Evolutionary conservation across 2,888 invertebrate species (phyloP).

Genomic region (Opisthograptis luteolata): DNA sequence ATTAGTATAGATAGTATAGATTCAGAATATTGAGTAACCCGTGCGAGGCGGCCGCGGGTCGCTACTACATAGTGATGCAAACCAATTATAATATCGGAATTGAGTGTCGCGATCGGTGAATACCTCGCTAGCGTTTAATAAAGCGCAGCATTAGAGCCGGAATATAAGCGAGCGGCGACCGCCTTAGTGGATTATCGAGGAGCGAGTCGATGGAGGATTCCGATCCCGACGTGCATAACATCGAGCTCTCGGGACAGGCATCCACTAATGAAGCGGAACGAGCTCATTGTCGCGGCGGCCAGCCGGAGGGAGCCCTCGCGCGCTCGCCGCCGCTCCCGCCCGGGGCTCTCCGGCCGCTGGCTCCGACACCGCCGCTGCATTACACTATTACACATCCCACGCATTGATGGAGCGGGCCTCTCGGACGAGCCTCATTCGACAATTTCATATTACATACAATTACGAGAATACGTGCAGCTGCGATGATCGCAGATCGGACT

Average conservation of each 20-base stretch:
- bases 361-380: neutral
- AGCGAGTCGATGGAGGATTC: conserved; percentile 28
- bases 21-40: too few relatives aligned
- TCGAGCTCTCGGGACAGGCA: conserved; percentile 29
- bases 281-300: conserved; percentile 17
- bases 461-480: too few relatives aligned
- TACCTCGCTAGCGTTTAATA: conserved; percentile 10
- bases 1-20: too few relatives aligned
- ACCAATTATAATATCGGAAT: too few relatives aligned
- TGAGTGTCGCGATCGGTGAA: neutral
- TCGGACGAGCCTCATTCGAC: too few relatives aligned
- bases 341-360: neutral
- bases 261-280: conserved; percentile 43
- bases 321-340: neutral
- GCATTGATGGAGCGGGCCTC: too few relatives aligned
- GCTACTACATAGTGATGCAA: too few relatives aligned
- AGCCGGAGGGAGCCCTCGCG: neutral
- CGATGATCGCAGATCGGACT: too few relatives aligned
- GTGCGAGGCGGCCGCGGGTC: too few relatives aligned
- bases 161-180: neutral
- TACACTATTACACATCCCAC: too few relatives aligned
- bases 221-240: conserved; percentile 35
- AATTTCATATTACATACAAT: too few relatives aligned
- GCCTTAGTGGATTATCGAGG: conserved; percentile 28
- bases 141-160: conserved; percentile 6